A percentile compares a stretch with the other conserved stretches of the same genome.
Conservation (phyloP, 1,140 invertebrate genomes). For the Planococcus citri region DNA sequence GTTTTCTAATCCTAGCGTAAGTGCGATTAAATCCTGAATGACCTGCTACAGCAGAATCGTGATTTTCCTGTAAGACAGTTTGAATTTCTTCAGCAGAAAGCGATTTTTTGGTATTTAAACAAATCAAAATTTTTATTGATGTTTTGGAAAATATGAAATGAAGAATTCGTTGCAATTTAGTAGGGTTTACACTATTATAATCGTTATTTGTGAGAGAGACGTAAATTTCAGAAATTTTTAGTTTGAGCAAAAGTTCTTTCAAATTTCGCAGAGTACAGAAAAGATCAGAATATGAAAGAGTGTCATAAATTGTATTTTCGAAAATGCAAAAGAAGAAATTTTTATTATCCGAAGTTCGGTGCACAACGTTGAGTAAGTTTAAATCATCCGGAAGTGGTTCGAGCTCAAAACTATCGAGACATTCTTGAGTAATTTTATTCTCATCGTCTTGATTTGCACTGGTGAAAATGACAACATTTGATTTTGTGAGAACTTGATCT, state of each 20-base stretch:
- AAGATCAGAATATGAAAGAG: not conserved
- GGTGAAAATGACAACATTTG: not conserved
- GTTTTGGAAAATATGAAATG: not conserved
- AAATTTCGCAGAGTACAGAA: not conserved
- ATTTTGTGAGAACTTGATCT: not conserved
- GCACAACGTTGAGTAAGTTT: not conserved
- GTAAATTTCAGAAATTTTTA: not conserved
- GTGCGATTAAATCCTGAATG: slow-evolving; percentile 23
- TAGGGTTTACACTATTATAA: not conserved
- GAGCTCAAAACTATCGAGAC: not conserved
- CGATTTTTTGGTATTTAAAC: not conserved
- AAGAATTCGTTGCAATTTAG: not conserved
- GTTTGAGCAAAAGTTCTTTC: not conserved
- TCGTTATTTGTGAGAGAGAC: not conserved
- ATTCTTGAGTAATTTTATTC: not conserved
- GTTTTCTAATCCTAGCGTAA: not conserved
- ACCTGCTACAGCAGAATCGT: slow-evolving; percentile 7
- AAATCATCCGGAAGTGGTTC: not conserved
- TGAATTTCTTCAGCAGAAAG: not conserved
- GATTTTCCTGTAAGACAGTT: not conserved
- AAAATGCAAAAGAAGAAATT: not conserved
- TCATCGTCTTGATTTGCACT: not conserved
- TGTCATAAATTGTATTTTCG: not conserved
- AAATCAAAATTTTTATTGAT: not conserved
- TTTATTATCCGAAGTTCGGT: too few species aligned